Percentiles rank a stretch among this genome's conserved stretches.
Conservation (phyloP, 2,888 invertebrate species). For the Stramonita haemastoma region DNA sequence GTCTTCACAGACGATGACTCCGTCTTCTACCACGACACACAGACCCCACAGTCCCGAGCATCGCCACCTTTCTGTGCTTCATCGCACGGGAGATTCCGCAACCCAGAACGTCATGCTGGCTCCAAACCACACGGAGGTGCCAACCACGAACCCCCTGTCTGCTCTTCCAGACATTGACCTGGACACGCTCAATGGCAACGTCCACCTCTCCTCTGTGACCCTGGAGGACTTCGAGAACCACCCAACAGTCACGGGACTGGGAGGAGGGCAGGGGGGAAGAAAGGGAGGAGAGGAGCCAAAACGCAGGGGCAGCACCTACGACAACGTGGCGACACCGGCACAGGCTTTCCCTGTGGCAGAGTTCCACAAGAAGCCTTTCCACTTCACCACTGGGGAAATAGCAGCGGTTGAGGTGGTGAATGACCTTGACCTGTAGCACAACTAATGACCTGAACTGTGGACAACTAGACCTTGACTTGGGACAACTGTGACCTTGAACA, state of each 20-base stretch:
- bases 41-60: not conserved
- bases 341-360: conserved; percentile 34
- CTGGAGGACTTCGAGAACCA: conserved; percentile 45
- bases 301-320: not conserved
- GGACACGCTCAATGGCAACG: not conserved
- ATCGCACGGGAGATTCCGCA: not conserved
- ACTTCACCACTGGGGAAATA: conserved; percentile 40
- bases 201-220: conserved; percentile 16
- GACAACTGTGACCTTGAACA: too few species aligned
- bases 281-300: not conserved
- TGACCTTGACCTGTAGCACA: conserved; percentile 42
- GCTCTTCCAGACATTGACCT: not conserved
- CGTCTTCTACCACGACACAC: not conserved
- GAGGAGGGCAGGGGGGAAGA: not conserved
- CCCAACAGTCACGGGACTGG: not conserved
- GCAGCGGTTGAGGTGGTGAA: conserved; percentile 23
- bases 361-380: conserved; percentile 49
- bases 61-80: not conserved
- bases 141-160: not conserved
- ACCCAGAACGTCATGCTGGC: not conserved
- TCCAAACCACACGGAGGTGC: not conserved
- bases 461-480: too few species aligned
- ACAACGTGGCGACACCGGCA: not conserved
- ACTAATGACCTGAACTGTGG: not conserved
- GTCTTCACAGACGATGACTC: not conserved